A percentile compares a stretch with the other conserved stretches of the same genome.
These are phyloP conservation scores for Osmerus eperlanus DNA, from an alignment of 2,113 vertebrate species.

Conservation along the genomic window DNA sequence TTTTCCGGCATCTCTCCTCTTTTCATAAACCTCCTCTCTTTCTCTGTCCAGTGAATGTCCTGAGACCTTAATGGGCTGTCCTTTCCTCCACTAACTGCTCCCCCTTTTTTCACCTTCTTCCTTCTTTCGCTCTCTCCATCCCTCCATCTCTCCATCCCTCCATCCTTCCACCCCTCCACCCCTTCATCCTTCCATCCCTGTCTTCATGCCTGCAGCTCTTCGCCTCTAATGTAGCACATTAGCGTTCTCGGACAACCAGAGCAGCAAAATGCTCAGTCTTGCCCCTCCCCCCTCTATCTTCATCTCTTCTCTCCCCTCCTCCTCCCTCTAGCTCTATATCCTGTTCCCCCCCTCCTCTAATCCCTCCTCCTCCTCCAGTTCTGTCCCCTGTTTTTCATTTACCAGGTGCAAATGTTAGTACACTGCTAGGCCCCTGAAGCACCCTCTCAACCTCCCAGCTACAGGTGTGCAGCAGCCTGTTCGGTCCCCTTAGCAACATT, in stretches of 20 bases:
- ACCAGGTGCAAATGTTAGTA: too few species aligned
- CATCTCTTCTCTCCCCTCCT: too few species aligned
- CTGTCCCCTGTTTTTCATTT: too few species aligned
- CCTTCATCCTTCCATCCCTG: not conserved
- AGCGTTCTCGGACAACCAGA: not conserved
- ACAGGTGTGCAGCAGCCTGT: conserved; percentile 36
- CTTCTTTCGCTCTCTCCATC: not conserved
- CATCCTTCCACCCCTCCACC: not conserved
- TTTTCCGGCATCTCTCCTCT: too few species aligned
- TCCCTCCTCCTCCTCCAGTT: too few species aligned
- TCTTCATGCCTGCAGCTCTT: not conserved
- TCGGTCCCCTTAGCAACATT: conserved; percentile 45
- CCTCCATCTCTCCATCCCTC: not conserved
- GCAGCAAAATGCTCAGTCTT: too few species aligned
- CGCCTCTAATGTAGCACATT: not conserved
- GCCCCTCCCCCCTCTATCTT: too few species aligned
- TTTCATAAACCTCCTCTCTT: not conserved
- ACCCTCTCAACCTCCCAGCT: conserved; percentile 9
- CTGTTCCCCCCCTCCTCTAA: too few species aligned
- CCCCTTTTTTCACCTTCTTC: not conserved
- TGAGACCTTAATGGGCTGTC: not conserved
- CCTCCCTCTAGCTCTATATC: too few species aligned
- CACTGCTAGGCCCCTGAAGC: not conserved
- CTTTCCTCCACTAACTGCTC: not conserved
- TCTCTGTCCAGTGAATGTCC: not conserved